A percentile compares a stretch with the other conserved stretches of the same genome.
These are phyloP conservation scores for Eupithecia exiguata DNA, from an alignment of 2,888 invertebrate genomes.

Conservation along the genomic window DNA sequence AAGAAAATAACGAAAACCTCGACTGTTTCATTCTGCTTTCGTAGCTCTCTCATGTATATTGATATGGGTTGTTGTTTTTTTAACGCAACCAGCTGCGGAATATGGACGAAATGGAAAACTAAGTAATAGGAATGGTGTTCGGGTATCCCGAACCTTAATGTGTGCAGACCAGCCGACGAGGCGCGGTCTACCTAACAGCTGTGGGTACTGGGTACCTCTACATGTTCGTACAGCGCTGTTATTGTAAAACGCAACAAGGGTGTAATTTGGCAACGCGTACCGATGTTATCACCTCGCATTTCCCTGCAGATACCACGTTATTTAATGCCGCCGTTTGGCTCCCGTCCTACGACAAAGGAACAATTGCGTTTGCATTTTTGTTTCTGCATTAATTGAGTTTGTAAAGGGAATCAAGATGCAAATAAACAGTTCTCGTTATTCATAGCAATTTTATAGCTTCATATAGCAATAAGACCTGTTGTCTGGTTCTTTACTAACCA, in stretches of 20 bases:
- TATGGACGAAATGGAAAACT: slow-evolving; percentile 11
- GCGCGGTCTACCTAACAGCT: slow-evolving; percentile 5
- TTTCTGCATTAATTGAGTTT: slow-evolving; percentile 55
- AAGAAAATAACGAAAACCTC: not conserved
- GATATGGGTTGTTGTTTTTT: slow-evolving; percentile 12
- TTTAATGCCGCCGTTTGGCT: slow-evolving; percentile 78
- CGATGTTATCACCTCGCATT: slow-evolving; percentile 75
- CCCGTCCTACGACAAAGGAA: slow-evolving; percentile 58
- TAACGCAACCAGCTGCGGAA: slow-evolving; percentile 1
- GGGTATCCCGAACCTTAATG: not conserved
- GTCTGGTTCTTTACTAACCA: not conserved
- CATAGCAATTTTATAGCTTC: not conserved
- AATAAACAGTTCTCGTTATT: slow-evolving; percentile 20
- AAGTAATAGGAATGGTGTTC: slow-evolving; percentile 25
- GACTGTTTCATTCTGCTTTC: slow-evolving; percentile 1
- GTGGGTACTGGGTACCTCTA: slow-evolving; percentile 15
- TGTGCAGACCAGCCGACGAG: not conserved
- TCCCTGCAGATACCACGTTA: slow-evolving; percentile 77
- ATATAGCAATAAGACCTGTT: not conserved
- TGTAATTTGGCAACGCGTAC: slow-evolving; percentile 79
- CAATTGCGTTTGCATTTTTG: slow-evolving; percentile 54
- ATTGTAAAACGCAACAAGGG: slow-evolving; percentile 76
- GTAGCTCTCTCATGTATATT: slow-evolving; percentile 3
- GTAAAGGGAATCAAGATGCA: slow-evolving; percentile 27
- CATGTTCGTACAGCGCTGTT: slow-evolving; percentile 50